These are phyloP conservation scores for Gryon sp. DNA, from an alignment of 1,140 invertebrate genomes.

Conservation along the genomic window DNA sequence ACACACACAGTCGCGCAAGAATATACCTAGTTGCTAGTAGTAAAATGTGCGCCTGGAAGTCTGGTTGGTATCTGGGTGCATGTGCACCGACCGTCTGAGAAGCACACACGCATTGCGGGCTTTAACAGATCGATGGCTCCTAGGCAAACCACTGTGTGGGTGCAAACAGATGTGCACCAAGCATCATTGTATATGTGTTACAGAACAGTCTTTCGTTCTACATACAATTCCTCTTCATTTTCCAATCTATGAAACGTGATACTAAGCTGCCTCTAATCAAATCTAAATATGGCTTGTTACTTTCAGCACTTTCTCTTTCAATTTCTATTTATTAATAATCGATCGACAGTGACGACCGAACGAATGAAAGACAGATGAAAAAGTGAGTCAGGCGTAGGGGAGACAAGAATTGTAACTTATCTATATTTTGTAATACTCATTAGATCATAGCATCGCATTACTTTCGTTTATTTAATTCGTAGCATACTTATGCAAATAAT, in stretches of 20 bases:
- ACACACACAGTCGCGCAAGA: too few relatives aligned
- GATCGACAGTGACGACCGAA: too few relatives aligned
- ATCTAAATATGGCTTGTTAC: conserved; percentile 34
- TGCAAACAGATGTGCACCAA: conserved; percentile 6
- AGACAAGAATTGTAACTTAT: too few relatives aligned
- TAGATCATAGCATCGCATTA: too few relatives aligned
- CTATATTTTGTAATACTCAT: too few relatives aligned
- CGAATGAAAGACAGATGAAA: too few relatives aligned
- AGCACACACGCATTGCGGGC: conserved; percentile 61
- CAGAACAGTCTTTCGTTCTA: conserved; percentile 48
- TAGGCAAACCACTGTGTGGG: conserved; percentile 50
- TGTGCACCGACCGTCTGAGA: conserved; percentile 54
- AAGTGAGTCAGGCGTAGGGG: too few relatives aligned
- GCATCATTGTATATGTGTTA: not conserved
- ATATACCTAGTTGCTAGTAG: conserved; percentile 20
- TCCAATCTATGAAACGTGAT: conserved; percentile 38
- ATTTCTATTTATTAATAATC: conserved; percentile 20
- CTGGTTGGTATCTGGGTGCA: conserved; percentile 48
- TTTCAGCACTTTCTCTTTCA: conserved; percentile 26
- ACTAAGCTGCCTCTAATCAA: conserved; percentile 39
- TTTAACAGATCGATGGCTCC: conserved; percentile 65
- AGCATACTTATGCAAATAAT: too few relatives aligned
- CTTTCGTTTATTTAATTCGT: too few relatives aligned
- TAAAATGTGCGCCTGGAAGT: conserved; percentile 54
- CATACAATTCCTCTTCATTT: conserved; percentile 53